A percentile compares a stretch with the other conserved stretches of the same genome.
These are phyloP conservation scores for Zele albiditarsus DNA, from an alignment of 2,888 invertebrate species.

Conservation along the genomic window DNA sequence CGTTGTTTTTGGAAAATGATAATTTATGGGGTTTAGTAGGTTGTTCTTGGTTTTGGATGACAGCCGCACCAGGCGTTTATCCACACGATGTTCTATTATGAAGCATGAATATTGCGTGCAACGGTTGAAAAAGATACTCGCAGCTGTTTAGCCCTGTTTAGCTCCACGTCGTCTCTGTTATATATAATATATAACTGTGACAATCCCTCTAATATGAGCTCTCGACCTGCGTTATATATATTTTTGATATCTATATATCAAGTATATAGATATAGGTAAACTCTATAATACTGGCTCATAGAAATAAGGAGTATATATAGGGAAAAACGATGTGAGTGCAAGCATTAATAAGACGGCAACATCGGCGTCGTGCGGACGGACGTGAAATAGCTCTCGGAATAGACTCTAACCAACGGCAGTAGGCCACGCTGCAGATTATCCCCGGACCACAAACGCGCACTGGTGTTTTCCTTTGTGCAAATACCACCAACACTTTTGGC, in stretches of 20 bases:
- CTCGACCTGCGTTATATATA: constrained; percentile 13
- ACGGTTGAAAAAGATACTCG: constrained; percentile 36
- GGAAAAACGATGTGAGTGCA: constrained; percentile 35
- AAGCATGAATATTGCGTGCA: constrained; percentile 39
- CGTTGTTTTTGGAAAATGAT: constrained; percentile 18
- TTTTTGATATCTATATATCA: constrained; percentile 18
- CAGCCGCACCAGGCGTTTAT: constrained; percentile 45
- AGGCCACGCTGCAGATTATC: constrained; percentile 52
- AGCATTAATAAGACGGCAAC: constrained; percentile 64
- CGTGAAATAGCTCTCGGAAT: constrained; percentile 57
- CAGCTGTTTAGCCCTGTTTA: constrained; percentile 56
- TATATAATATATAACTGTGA: constrained; percentile 20
- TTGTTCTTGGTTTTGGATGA: constrained; percentile 27
- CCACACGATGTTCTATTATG: constrained; percentile 49
- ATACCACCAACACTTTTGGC: constrained; percentile 27
- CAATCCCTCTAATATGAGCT: not conserved
- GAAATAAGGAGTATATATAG: constrained; percentile 29
- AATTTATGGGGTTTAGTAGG: constrained; percentile 18
- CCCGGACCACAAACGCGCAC: constrained; percentile 23
- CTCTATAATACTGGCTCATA: not conserved
- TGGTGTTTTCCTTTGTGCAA: constrained; percentile 47
- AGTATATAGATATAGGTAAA: not conserved
- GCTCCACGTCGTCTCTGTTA: not conserved
- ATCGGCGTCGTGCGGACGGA: constrained; percentile 45
- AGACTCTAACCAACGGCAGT: constrained; percentile 55